A percentile compares a stretch with the other conserved stretches of the same genome.
Conservation (phyloP, 2,113 vertebrate genomes). For the Sminthopsis crassicaudata region DNA sequence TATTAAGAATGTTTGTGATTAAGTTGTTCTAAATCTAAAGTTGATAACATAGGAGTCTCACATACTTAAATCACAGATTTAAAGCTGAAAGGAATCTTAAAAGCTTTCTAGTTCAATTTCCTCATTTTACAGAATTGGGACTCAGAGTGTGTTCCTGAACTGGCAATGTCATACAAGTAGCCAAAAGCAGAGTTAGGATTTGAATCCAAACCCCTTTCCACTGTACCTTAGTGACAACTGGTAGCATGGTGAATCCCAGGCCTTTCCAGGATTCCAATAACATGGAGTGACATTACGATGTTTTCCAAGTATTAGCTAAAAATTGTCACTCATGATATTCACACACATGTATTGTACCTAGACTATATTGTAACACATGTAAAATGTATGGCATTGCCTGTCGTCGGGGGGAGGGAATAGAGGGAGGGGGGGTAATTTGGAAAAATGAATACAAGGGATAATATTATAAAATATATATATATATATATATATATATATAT, state of each 20-base stretch:
- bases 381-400: too few relatives aligned
- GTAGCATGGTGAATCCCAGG: background rate
- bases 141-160: background rate
- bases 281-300: background rate
- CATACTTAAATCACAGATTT: background rate
- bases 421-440: too few relatives aligned
- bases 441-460: too few relatives aligned
- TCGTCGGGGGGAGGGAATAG: too few relatives aligned
- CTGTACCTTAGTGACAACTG: background rate
- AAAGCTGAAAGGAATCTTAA: background rate
- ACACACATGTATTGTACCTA: too few relatives aligned
- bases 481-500: too few relatives aligned
- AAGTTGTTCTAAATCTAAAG: background rate
- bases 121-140: background rate
- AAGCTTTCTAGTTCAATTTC: background rate
- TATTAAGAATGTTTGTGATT: background rate
- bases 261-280: background rate
- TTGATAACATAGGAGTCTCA: background rate
- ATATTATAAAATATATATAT: too few relatives aligned
- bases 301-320: background rate
- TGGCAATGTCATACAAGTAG: background rate
- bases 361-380: too few relatives aligned
- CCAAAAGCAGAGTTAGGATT: background rate
- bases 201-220: background rate
- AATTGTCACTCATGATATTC: too few relatives aligned